Percentiles rank a stretch among this genome's conserved stretches.
These are phyloP conservation scores for Nomada hirtipes DNA, from an alignment of 2,888 invertebrate species.

Conservation along the genomic window DNA sequence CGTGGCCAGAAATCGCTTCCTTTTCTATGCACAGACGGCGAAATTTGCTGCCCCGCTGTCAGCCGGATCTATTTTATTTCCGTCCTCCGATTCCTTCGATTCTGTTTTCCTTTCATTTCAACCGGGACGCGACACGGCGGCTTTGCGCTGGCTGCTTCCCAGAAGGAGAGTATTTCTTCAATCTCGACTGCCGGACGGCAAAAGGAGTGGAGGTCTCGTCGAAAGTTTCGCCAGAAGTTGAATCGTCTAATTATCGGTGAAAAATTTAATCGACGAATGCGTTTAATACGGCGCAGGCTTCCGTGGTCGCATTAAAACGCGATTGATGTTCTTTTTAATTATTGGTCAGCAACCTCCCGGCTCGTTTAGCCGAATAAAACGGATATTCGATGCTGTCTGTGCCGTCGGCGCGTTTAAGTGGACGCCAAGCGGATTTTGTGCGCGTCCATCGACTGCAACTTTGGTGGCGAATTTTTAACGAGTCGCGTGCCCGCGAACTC, in stretches of 20 bases:
- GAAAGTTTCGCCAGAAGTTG: not conserved
- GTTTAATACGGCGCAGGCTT: conserved; percentile 8
- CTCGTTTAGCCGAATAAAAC: conserved; percentile 27
- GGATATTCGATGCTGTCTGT: conserved; percentile 52
- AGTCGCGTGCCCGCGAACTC: conserved; percentile 31
- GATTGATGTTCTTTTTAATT: conserved; percentile 60
- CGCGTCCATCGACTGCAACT: conserved; percentile 29
- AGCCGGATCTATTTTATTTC: not conserved
- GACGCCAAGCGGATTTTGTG: conserved; percentile 51
- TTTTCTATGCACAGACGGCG: not conserved
- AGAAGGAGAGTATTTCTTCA: conserved; percentile 1
- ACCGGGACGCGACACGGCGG: not conserved
- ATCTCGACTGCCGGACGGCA: not conserved
- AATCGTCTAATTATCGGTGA: conserved; percentile 35
- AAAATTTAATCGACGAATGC: conserved; percentile 39
- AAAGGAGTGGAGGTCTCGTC: not conserved
- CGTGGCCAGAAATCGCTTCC: conserved; percentile 16
- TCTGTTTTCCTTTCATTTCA: not conserved
- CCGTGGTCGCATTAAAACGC: conserved; percentile 34
- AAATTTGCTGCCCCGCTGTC: not conserved
- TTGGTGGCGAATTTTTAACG: conserved; percentile 43
- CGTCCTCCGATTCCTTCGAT: not conserved
- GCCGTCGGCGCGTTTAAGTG: conserved; percentile 41
- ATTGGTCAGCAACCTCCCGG: conserved; percentile 36
- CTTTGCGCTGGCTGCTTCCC: not conserved